Percentiles rank a stretch among this genome's conserved stretches.
These are phyloP conservation scores for Chloroceryle amazona DNA, from an alignment of 2,797 vertebrate genomes.

Conservation along the genomic window DNA sequence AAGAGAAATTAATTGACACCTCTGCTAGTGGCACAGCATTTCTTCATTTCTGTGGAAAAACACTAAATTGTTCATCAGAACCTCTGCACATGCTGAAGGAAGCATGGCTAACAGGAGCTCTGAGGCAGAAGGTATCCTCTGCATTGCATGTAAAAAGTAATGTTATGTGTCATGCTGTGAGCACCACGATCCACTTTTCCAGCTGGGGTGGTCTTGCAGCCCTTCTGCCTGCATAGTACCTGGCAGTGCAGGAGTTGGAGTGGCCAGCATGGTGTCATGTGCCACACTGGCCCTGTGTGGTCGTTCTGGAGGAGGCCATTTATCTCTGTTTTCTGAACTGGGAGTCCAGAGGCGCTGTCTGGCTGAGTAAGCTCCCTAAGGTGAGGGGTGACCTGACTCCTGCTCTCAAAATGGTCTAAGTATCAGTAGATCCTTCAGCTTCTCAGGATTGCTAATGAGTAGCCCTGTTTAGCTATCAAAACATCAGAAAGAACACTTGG, in stretches of 20 bases:
- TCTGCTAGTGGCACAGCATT: not conserved
- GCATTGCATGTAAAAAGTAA: not conserved
- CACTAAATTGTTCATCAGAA: not conserved
- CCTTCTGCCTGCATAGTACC: not conserved
- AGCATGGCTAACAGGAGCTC: not conserved
- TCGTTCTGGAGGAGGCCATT: not conserved
- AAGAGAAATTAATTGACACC: not conserved
- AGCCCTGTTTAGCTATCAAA: not conserved
- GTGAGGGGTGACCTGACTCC: not conserved
- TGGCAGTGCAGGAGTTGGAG: accelerated
- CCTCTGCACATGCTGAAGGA: not conserved
- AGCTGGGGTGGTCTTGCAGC: not conserved
- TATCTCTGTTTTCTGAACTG: not conserved
- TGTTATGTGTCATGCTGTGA: not conserved
- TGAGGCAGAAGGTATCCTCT: not conserved
- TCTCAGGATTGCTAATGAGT: not conserved
- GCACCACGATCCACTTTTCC: not conserved
- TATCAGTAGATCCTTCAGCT: not conserved
- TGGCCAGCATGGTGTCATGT: not conserved
- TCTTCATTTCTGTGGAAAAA: not conserved
- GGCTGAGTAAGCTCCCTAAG: not conserved
- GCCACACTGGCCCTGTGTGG: not conserved
- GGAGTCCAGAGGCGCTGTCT: not conserved
- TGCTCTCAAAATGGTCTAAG: not conserved
- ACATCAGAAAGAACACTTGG: not conserved